A percentile compares a stretch with the other conserved stretches of the same genome.
phyloP scores from a whole-genome alignment of 2,113 vertebrate genomes.

The Clinocottus analis region DNA sequence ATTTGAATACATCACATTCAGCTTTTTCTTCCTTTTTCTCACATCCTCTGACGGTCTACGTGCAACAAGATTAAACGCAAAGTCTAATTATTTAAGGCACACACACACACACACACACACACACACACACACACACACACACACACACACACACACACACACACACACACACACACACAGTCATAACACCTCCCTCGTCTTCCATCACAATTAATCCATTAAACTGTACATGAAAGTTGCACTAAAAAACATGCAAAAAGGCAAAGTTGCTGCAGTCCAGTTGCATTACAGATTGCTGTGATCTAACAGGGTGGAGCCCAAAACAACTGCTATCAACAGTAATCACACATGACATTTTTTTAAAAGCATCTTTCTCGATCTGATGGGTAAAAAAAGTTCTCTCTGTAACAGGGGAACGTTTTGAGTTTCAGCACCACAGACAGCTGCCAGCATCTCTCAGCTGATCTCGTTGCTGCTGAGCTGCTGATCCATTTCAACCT shows the following conservation, averaged over 20 bases:
- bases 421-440: constrained; percentile 77
- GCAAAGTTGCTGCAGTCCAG: neutral
- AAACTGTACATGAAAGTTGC: neutral
- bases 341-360: neutral
- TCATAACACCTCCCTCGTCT: neutral
- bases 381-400: neutral
- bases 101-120: neutral
- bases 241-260: neutral
- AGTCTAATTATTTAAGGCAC: neutral
- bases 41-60: neutral
- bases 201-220: neutral
- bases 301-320: too few species aligned
- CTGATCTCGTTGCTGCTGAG: neutral
- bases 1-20: neutral
- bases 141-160: neutral
- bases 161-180: neutral
- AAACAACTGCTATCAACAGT: neutral
- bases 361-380: neutral
- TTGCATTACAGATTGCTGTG: too few species aligned
- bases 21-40: neutral
- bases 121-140: neutral
- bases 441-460: constrained; percentile 50
- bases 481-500: neutral
- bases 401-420: neutral
- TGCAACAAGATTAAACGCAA: neutral